A percentile compares a stretch with the other conserved stretches of the same genome.
These are phyloP conservation scores for Nasonia longicornis DNA, from an alignment of 1,140 invertebrate species.

Conservation along the genomic window DNA sequence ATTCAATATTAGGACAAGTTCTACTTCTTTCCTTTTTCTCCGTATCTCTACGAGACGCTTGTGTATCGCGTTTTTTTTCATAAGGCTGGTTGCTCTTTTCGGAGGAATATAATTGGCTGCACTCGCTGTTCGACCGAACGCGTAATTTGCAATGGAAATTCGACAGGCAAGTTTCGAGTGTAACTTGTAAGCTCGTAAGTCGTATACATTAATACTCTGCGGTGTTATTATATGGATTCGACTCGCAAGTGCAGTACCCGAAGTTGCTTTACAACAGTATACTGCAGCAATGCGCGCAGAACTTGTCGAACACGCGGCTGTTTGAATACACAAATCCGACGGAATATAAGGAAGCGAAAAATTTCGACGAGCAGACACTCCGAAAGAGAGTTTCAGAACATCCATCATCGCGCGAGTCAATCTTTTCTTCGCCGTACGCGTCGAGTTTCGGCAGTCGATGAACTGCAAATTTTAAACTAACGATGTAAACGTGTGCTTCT, in stretches of 20 bases:
- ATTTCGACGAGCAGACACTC: not conserved
- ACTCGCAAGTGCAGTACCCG: too few species aligned
- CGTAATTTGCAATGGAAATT: not conserved
- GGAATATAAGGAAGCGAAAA: not conserved
- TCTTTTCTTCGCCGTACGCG: too few species aligned
- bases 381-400: not conserved
- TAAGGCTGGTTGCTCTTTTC: not conserved
- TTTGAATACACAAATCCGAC: not conserved
- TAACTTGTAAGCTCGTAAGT: not conserved
- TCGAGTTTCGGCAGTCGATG: too few species aligned
- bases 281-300: not conserved
- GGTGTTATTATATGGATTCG: too few species aligned
- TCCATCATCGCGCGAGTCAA: too few species aligned
- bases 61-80: not conserved
- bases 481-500: too few species aligned
- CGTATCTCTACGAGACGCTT: not conserved
- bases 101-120: not conserved
- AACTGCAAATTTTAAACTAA: too few species aligned
- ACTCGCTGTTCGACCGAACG: not conserved
- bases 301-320: not conserved
- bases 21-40: not conserved
- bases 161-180: not conserved
- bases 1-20: slow-evolving; percentile 30
- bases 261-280: not conserved
- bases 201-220: too few species aligned